Percentiles rank a stretch among this genome's conserved stretches.
Conservation (phyloP, 2,888 invertebrate species). For the Nezara viridula region DNA sequence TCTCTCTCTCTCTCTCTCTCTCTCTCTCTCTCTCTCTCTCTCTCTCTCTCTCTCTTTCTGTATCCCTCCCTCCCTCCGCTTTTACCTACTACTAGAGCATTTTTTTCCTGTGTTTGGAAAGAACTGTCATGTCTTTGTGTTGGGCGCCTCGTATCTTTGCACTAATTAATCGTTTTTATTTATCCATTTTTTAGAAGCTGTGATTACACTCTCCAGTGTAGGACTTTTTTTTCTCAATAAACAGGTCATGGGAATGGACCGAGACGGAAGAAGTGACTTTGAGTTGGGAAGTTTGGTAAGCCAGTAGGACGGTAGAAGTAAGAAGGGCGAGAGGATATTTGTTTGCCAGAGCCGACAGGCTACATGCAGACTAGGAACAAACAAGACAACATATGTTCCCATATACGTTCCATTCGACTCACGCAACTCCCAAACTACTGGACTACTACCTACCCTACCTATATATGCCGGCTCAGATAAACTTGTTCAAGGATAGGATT, state of each 20-base stretch:
- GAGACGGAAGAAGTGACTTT: background rate
- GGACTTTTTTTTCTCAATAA: background rate
- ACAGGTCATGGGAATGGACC: background rate
- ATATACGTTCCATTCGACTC: slow-evolving; percentile 15
- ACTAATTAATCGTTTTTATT: no score
- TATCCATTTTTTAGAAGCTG: no score
- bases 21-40: no score
- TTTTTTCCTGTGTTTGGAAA: no score
- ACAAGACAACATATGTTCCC: slow-evolving; percentile 35
- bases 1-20: no score
- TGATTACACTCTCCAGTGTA: background rate
- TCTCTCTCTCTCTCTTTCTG: no score
- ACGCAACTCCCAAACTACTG: slow-evolving; percentile 35
- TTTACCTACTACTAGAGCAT: no score
- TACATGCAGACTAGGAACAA: slow-evolving; percentile 12
- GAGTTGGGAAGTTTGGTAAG: slow-evolving; percentile 4
- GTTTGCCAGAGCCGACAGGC: background rate
- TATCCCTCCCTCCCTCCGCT: no score
- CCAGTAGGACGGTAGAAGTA: background rate
- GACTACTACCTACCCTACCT: background rate
- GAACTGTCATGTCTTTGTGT: no score
- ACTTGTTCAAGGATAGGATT: background rate
- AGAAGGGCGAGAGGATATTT: slow-evolving; percentile 24
- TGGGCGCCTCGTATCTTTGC: no score
- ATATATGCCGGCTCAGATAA: background rate